Percentiles rank a stretch among this genome's conserved stretches.
Evolutionary conservation across 1,140 invertebrate genomes (phyloP).

Genomic region (Brachionus rubens): DNA sequence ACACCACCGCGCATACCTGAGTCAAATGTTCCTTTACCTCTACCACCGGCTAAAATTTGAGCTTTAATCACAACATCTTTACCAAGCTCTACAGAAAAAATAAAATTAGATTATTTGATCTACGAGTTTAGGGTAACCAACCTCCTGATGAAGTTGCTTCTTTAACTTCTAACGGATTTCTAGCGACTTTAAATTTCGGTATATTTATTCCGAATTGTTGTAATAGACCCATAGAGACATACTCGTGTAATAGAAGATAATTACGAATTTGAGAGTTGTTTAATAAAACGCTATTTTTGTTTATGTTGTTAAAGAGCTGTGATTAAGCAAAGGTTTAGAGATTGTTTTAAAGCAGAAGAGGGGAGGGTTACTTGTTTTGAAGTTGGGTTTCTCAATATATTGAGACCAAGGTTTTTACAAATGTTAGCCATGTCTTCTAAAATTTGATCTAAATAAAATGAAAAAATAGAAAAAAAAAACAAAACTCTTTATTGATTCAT

Average conservation of each 20-base stretch:
- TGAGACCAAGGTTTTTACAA: slow-evolving; percentile 32
- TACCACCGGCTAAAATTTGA: slow-evolving; percentile 93
- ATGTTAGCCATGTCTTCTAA: slow-evolving; percentile 7
- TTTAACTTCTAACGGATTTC: slow-evolving; percentile 32
- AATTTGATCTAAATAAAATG: neutral
- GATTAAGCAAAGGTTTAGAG: too few species aligned
- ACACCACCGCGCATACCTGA: slow-evolving; percentile 87
- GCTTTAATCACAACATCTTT: slow-evolving; percentile 97
- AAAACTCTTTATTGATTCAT: slow-evolving; percentile 5
- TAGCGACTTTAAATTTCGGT: slow-evolving; percentile 46
- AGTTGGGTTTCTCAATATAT: slow-evolving; percentile 11
- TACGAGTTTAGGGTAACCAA: neutral
- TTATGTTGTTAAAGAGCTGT: neutral
- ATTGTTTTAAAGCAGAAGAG: too few species aligned
- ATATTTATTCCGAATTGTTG: slow-evolving; percentile 42
- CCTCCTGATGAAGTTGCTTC: slow-evolving; percentile 1
- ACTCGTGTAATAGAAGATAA: slow-evolving; percentile 47
- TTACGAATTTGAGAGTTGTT: slow-evolving; percentile 41
- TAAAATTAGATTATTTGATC: neutral
- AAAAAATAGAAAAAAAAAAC: slow-evolving; percentile 16
- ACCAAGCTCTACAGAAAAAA: slow-evolving; percentile 27
- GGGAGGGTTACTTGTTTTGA: slow-evolving; percentile 2
- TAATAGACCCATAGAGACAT: slow-evolving; percentile 46
- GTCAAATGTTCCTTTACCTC: slow-evolving; percentile 88
- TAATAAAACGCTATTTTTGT: neutral